phyloP scores from a whole-genome alignment of 1,140 invertebrate genomes.

The Trinorchestia longiramus region DNA sequence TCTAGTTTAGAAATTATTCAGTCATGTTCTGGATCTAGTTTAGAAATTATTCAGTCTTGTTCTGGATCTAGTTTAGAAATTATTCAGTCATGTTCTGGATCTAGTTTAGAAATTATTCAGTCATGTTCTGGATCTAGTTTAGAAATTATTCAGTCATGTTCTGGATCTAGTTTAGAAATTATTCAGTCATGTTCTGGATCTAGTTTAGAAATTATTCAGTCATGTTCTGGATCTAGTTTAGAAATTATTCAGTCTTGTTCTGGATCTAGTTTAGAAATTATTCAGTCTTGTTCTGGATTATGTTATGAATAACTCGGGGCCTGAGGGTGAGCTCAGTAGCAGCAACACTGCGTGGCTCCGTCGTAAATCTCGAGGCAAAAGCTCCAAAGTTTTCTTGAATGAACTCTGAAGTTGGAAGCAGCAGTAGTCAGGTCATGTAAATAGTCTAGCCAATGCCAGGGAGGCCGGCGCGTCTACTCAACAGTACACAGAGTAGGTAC shows the following conservation, averaged over 20 bases:
- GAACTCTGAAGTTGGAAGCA: background rate
- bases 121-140: too few relatives aligned
- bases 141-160: too few relatives aligned
- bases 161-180: too few relatives aligned
- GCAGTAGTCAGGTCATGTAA: background rate
- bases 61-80: too few relatives aligned
- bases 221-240: too few relatives aligned
- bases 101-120: too few relatives aligned
- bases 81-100: too few relatives aligned
- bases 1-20: too few relatives aligned
- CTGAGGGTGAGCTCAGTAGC: background rate
- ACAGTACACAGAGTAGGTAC: background rate
- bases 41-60: too few relatives aligned
- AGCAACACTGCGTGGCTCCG: background rate
- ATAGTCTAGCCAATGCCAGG: background rate
- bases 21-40: too few relatives aligned
- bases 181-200: too few relatives aligned
- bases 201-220: too few relatives aligned
- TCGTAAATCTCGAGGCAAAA: conserved; percentile 16
- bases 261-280: background rate
- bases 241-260: background rate
- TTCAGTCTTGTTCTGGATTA: background rate
- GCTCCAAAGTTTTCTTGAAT: conserved; percentile 22
- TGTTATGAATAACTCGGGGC: background rate
- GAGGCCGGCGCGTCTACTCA: background rate